Percentiles rank a stretch among this genome's conserved stretches.
These are phyloP conservation scores for Drosophila asahinai DNA, from an alignment of 1,140 invertebrate genomes.

Conservation along the genomic window DNA sequence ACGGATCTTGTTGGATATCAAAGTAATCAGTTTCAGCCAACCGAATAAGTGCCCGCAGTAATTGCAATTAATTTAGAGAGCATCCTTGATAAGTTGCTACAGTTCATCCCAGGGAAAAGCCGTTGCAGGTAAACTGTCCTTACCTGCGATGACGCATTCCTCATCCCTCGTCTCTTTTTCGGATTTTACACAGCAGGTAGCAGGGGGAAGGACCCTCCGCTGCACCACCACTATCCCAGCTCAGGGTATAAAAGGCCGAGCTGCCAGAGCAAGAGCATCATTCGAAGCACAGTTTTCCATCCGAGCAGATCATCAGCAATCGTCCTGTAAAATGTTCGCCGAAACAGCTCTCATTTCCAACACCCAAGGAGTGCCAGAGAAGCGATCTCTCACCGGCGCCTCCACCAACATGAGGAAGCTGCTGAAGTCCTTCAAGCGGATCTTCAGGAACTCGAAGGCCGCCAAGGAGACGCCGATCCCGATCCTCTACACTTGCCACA, in stretches of 20 bases:
- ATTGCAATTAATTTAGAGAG: constrained; percentile 42
- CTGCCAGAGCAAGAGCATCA: constrained; percentile 37
- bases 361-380: constrained; percentile 24
- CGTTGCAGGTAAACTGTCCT: constrained; percentile 22
- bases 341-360: constrained; percentile 35
- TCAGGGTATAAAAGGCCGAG: constrained; percentile 55
- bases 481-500: constrained; percentile 26
- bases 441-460: constrained; percentile 49
- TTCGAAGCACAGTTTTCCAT: constrained; percentile 49
- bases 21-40: constrained; percentile 19
- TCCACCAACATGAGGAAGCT: constrained; percentile 65
- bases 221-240: constrained; percentile 1
- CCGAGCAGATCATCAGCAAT: constrained; percentile 31
- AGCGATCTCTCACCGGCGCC: constrained; percentile 56
- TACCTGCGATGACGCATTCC: constrained; percentile 38
- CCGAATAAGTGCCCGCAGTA: constrained; percentile 29
- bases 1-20: constrained; percentile 30
- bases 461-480: constrained; percentile 11
- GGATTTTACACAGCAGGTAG: constrained; percentile 4
- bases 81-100: constrained; percentile 23
- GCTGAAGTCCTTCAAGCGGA: constrained; percentile 54
- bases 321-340: constrained; percentile 50
- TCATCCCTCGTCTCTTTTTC: constrained; percentile 5
- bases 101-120: constrained; percentile 16
- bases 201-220: constrained; percentile 9